Evolutionary conservation across 2,113 vertebrate genomes (phyloP).

Genomic region (Paralichthys olivaceus): DNA sequence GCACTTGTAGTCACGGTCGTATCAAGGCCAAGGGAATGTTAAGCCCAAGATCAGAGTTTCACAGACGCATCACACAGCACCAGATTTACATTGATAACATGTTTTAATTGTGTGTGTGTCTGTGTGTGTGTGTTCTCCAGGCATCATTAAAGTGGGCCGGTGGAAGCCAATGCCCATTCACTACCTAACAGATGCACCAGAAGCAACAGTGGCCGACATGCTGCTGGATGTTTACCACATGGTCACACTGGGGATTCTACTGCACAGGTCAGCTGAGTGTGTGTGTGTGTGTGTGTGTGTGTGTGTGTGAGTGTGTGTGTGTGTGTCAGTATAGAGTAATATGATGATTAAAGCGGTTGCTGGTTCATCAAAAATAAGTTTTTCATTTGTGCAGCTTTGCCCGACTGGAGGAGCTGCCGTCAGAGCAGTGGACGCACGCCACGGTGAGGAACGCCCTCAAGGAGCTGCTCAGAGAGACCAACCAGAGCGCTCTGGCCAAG

Average conservation of each 20-base stretch:
- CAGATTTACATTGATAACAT: neutral
- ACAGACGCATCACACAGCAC: neutral
- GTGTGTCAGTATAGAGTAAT: neutral
- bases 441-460: slow-evolving; percentile 94
- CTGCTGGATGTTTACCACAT: slow-evolving; percentile 97
- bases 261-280: slow-evolving; percentile 88
- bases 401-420: slow-evolving; percentile 92
- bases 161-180: slow-evolving; percentile 98
- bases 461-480: slow-evolving; percentile 93
- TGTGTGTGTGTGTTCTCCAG: slow-evolving; percentile 70
- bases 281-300: neutral
- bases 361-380: too few relatives aligned
- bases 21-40: slow-evolving; percentile 57
- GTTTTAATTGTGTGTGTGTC: neutral
- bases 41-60: slow-evolving; percentile 9
- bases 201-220: slow-evolving; percentile 97
- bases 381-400: slow-evolving; percentile 83
- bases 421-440: slow-evolving; percentile 94
- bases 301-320: neutral
- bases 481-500: slow-evolving; percentile 93
- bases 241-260: slow-evolving; percentile 94
- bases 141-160: slow-evolving; percentile 95
- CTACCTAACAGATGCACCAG: slow-evolving; percentile 93
- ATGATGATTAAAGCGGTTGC: neutral
- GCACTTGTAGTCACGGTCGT: slow-evolving; percentile 65